Evolutionary conservation across 2,888 invertebrate genomes (phyloP), one percentile per base, ranked within the genome.

Genomic region (Parnassius smintheus): DNA sequence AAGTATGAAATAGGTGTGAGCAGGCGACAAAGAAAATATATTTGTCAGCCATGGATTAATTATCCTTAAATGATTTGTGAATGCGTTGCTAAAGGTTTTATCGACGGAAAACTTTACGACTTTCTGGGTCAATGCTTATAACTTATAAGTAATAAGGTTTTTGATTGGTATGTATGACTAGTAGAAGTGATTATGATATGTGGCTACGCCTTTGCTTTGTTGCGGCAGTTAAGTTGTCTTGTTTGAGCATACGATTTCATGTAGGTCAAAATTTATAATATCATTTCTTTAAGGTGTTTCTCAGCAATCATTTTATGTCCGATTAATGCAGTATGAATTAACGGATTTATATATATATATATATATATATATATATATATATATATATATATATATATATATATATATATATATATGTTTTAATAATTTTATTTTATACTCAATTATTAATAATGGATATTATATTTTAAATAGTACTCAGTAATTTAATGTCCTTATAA

Each of bases 91-190:
- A 66, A 67, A 67, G 50, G 48, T 50, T 58, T 65, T 66, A 67
- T 65, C 68, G 63, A 65, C 65, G 70, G 70, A 70, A 70, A 70
- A 67, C 62, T 68, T 64, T 61, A 52, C 49, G 55, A 59, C 46
- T 58, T 65, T 65, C 62, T 70, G 65, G 72, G 73, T 70, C 71
- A 70, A 72, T 73, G 70, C 69, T 70, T 68, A 69, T 64, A 67
- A 22, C 69, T 70, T 68, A 69, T 64, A 67, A 22, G 50, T 46
- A 61, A 45, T 58, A 52, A 18, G 35, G 25, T 11, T 58, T 57
- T 50, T 61, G 58, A 59, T 42, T 56, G 59, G 51, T 56, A 61
- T 57, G 50, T 61, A 65, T 69, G 69, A 68, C 65, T 68, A 69
- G 66, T 65, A 63, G 50, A 51, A 52, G 56, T 48, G 42, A 42